Percentiles rank a stretch among this genome's conserved stretches.
phyloP scores from a whole-genome alignment of 2,113 vertebrate species.

The Nycticebus coucang region DNA sequence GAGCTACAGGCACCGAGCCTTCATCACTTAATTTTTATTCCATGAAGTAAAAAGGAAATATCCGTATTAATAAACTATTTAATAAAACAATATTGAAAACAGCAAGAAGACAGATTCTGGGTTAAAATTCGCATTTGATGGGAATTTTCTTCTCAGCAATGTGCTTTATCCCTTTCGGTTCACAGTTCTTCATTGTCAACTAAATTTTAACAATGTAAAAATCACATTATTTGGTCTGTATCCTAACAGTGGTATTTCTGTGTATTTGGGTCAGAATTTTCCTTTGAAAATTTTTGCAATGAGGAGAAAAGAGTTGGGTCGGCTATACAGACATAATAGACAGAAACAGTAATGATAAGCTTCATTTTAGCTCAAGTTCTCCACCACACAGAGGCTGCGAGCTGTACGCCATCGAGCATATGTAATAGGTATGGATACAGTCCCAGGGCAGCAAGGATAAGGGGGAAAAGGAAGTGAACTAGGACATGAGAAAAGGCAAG shows the following conservation, averaged over 20 bases:
- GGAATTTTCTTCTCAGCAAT: conserved; percentile 16
- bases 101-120: not conserved
- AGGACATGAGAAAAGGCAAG: conserved; percentile 33
- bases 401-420: not conserved
- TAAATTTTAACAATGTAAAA: conserved; percentile 7
- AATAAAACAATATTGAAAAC: not conserved
- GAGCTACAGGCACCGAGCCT: too few species aligned
- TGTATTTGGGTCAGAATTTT: not conserved
- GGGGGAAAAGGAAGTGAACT: not conserved
- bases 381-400: not conserved
- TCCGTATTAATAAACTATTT: conserved; percentile 6
- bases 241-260: not conserved
- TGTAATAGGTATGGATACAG: not conserved
- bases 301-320: not conserved
- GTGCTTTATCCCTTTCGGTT: not conserved
- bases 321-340: not conserved
- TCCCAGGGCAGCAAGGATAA: not conserved
- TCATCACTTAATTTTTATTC: not conserved
- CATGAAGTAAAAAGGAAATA: not conserved
- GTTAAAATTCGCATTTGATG: not conserved
- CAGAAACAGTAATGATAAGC: not conserved
- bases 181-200: not conserved
- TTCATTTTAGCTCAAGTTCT: not conserved
- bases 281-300: not conserved
- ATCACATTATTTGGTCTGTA: not conserved